Percentiles rank a stretch among this genome's conserved stretches.
These are phyloP conservation scores for Cynopterus sphinx DNA, from an alignment of 2,797 vertebrate species.

Conservation along the genomic window DNA sequence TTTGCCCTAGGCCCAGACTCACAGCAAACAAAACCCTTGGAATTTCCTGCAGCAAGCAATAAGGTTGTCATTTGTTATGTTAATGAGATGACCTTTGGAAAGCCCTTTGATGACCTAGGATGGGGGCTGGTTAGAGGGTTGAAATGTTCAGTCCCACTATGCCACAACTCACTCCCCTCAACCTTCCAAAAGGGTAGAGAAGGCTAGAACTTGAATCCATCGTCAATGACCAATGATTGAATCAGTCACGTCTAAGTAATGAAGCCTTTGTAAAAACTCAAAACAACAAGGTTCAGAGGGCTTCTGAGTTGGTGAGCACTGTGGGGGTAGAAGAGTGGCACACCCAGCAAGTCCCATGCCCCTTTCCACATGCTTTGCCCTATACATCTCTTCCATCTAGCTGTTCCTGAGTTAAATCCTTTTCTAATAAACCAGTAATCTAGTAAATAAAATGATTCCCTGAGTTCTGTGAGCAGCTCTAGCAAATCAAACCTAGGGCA, in stretches of 20 bases:
- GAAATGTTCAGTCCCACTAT: neutral
- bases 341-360: too few species aligned
- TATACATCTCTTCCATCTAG: neutral
- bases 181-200: neutral
- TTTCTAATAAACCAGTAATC: neutral
- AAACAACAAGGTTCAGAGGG: neutral
- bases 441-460: neutral
- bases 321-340: neutral
- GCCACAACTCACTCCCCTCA: neutral
- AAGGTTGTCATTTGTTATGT: neutral
- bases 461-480: neutral
- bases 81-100: neutral
- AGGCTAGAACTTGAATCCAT: neutral
- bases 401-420: neutral
- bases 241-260: neutral
- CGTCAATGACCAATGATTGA: neutral
- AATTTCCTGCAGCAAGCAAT: neutral
- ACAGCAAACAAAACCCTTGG: neutral
- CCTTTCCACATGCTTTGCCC: neutral
- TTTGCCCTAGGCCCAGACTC: neutral
- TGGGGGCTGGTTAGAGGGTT: neutral
- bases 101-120: neutral
- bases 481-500: neutral
- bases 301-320: neutral
- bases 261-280: neutral